Percentiles rank a stretch among this genome's conserved stretches.
These are phyloP conservation scores for Hydrotaea cyrtoneurina DNA, from an alignment of 2,888 invertebrate genomes.

Conservation along the genomic window DNA sequence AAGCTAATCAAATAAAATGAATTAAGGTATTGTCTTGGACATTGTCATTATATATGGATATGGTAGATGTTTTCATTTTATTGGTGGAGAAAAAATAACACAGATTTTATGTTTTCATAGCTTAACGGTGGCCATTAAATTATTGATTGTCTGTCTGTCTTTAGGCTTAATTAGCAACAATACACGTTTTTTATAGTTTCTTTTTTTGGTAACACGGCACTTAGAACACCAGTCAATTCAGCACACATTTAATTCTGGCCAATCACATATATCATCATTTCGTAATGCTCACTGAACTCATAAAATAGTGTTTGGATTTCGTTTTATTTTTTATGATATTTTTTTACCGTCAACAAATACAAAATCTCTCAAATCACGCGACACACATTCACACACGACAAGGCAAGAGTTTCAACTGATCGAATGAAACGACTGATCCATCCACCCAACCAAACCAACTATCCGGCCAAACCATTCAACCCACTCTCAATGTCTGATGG, in stretches of 20 bases:
- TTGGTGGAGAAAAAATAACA: conserved; percentile 3
- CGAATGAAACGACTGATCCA: conserved; percentile 37
- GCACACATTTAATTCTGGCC: conserved; percentile 16
- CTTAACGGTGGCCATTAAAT: neutral
- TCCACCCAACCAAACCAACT: conserved; percentile 24
- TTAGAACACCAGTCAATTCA: neutral
- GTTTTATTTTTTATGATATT: conserved; percentile 26
- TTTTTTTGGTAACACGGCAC: conserved; percentile 30
- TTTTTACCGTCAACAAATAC: conserved; percentile 2
- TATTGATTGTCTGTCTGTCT: conserved; percentile 15
- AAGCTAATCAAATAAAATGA: conserved; percentile 8
- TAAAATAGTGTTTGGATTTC: conserved; percentile 20
- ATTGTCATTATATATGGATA: conserved; percentile 4
- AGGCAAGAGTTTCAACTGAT: conserved; percentile 40
- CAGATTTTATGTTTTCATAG: conserved; percentile 20
- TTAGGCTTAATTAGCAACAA: conserved; percentile 13
- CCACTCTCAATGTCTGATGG: conserved; percentile 52
- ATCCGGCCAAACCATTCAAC: conserved; percentile 31
- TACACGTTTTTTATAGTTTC: neutral
- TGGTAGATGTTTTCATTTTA: conserved; percentile 3
- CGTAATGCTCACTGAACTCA: conserved; percentile 1
- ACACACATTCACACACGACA: conserved; percentile 5
- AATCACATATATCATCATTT: conserved; percentile 29
- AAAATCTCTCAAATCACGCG: conserved; percentile 40
- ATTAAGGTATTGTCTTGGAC: neutral